Conservation (phyloP, 2,113 vertebrate genomes). For the Strigops habroptila region DNA sequence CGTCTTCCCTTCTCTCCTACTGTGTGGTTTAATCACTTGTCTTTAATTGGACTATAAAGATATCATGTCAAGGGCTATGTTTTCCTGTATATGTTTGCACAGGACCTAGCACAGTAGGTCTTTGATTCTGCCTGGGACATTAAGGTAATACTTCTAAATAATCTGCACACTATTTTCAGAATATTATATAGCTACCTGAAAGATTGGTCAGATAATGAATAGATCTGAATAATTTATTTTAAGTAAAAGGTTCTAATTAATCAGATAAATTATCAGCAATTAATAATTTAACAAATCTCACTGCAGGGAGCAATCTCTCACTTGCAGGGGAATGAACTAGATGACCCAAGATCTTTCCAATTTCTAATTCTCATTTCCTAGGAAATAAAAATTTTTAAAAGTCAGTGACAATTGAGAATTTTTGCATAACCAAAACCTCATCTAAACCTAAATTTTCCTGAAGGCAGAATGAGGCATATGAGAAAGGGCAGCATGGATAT, state of each 20-base stretch:
- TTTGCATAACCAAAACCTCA: neutral
- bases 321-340: neutral
- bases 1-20: neutral
- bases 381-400: neutral
- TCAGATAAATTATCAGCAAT: slow-evolving; percentile 41
- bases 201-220: slow-evolving; percentile 25
- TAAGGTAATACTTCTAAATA: neutral
- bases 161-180: neutral
- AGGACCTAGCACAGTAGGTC: neutral
- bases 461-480: neutral
- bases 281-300: slow-evolving; percentile 50
- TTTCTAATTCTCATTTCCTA: neutral
- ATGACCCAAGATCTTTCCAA: neutral
- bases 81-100: neutral
- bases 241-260: slow-evolving; percentile 43
- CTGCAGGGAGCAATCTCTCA: neutral
- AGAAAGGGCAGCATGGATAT: neutral
- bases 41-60: slow-evolving; percentile 22
- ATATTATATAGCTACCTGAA: neutral
- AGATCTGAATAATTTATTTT: slow-evolving; percentile 53
- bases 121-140: neutral
- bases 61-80: neutral
- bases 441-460: neutral
- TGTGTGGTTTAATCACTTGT: slow-evolving; percentile 25
- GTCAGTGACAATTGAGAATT: neutral